Base-by-base conservation (phyloP, 2,113 vertebrate genomes). In the Natator depressus region DNA sequence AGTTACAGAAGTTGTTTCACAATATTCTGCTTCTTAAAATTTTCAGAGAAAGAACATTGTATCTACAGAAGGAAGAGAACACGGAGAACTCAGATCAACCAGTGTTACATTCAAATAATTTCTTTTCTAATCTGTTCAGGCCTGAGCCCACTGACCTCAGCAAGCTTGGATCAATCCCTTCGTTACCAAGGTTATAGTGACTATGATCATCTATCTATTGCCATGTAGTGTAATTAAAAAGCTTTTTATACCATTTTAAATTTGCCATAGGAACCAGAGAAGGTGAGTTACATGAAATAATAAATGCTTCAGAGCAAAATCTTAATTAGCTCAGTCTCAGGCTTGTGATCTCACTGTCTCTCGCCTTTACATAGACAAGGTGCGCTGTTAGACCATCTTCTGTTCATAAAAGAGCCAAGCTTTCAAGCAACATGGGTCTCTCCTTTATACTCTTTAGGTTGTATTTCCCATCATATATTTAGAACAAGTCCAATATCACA, bases 401-500 rank as follows among this genome's bases (percentile, higher is more conserved):
- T n/a, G 65, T 38, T 69, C 8, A 17, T 31, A 29, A 62, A 62
- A 62, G 29, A 31, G 59, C 29, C 35, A 69, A n/a, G 65, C 65
- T 69, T 69, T n/a, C 65, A 38, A 20, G 65, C 17, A 20, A 19
- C 65, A 38, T n/a, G 38, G n/a, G n/a, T 38, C 17, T 72, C n/a
- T 38, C 16, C 35, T 38, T 38, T 69, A 22, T 22, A 72, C 17
- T 22, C n/a, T 72, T 72, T 86, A 87, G 62, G 87, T 78, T 49
- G 62, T 47, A 24, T 72, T 78, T 69, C 75, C 62, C 16, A 54
- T 42, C 47, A 79, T 31, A 75, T 38, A 62, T 35, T 31, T 62
- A 62, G 57, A 46, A 69, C 88, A 93, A 97, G 89, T 1, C 12
- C 90, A 91, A 91, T 72, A 95, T 85, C 91, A 91, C 11, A 82